phyloP scores from a whole-genome alignment of 2,888 invertebrate genomes.

The Sesia apiformis region DNA sequence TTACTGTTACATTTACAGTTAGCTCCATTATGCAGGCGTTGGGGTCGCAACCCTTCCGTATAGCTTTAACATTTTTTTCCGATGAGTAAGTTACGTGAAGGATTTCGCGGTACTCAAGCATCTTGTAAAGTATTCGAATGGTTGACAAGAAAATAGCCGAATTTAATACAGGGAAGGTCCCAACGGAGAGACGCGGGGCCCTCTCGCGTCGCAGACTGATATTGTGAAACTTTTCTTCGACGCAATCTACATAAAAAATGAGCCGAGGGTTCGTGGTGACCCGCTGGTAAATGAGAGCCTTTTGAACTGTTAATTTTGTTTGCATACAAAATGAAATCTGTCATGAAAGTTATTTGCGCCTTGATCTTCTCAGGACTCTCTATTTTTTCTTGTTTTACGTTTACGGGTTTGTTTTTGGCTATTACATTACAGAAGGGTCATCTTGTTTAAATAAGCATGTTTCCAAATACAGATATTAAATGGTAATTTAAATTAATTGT shows the following conservation, averaged over 20 bases:
- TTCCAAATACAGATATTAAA: background rate
- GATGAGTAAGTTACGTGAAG: background rate
- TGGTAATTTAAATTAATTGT: too few species aligned
- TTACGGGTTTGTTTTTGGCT: constrained; percentile 3
- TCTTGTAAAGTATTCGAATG: constrained; percentile 41
- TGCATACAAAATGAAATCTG: constrained; percentile 64
- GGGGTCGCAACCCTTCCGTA: background rate
- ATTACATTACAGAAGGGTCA: background rate
- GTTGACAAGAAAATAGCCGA: constrained; percentile 45
- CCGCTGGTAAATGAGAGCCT: constrained; percentile 67
- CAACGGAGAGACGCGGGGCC: constrained; percentile 35
- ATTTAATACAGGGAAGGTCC: constrained; percentile 51
- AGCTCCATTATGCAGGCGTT: too few species aligned
- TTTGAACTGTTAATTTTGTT: constrained; percentile 71
- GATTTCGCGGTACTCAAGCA: constrained; percentile 21
- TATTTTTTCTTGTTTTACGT: constrained; percentile 18
- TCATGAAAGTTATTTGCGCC: constrained; percentile 56
- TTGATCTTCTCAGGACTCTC: constrained; percentile 33
- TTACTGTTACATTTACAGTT: too few species aligned
- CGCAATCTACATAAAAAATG: constrained; percentile 73
- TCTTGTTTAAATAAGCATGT: background rate
- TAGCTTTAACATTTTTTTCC: background rate
- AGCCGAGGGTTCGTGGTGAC: constrained; percentile 61
- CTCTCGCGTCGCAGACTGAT: constrained; percentile 54
- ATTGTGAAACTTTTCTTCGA: constrained; percentile 70